Evolutionary conservation across 1,140 invertebrate species (phyloP).

Genomic region (Drusus annulatus): DNA sequence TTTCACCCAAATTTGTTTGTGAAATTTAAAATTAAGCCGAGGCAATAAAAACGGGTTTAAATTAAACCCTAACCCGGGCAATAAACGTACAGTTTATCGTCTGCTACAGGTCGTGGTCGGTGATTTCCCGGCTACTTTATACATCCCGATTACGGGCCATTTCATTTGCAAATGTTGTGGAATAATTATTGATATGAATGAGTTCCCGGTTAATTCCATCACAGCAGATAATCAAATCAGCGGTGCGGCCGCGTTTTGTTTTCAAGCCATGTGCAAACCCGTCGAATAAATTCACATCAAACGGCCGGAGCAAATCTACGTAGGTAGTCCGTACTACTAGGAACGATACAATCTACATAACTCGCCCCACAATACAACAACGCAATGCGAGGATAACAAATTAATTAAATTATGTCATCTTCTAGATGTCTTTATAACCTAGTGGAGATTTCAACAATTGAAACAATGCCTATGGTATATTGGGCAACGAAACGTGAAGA

Average conservation of each 20-base stretch:
- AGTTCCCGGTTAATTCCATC: slow-evolving; percentile 47
- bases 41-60: slow-evolving; percentile 1
- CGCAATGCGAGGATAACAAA: too few species aligned
- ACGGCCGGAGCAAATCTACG: too few species aligned
- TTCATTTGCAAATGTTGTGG: slow-evolving; percentile 24
- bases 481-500: too few species aligned
- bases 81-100: not conserved
- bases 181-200: slow-evolving; percentile 39
- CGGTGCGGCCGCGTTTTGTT: slow-evolving; percentile 41
- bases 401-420: too few species aligned
- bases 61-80: not conserved
- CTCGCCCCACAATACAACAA: too few species aligned
- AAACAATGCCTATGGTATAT: too few species aligned
- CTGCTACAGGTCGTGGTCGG: not conserved
- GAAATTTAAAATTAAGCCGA: not conserved
- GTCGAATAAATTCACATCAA: not conserved
- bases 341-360: too few species aligned
- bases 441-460: too few species aligned
- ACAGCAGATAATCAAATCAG: slow-evolving; percentile 52
- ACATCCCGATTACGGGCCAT: not conserved
- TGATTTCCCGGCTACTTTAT: slow-evolving; percentile 24
- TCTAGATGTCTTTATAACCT: too few species aligned
- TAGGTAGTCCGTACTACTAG: too few species aligned
- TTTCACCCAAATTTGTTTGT: not conserved
- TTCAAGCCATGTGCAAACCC: slow-evolving; percentile 17